These are phyloP conservation scores for Bunonema sp. DNA, from an alignment of 2,888 invertebrate species.

Conservation along the genomic window DNA sequence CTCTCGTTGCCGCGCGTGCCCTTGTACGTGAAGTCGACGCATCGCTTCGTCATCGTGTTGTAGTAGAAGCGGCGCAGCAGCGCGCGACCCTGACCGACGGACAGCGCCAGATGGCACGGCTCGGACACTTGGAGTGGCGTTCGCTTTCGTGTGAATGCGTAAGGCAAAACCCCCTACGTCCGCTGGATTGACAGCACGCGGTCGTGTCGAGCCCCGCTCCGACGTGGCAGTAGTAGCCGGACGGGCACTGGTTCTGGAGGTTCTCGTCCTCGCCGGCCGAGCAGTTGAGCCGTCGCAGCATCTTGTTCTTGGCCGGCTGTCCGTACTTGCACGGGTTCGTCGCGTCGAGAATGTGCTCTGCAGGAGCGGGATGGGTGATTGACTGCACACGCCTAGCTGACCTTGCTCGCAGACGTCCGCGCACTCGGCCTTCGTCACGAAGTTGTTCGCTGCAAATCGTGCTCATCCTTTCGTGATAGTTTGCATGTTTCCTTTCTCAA, in stretches of 20 bases:
- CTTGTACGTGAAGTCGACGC: constrained; percentile 34
- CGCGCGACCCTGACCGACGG: constrained; percentile 28
- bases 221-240: constrained; percentile 38
- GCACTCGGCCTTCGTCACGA: constrained; percentile 33
- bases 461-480: neutral
- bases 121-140: constrained; percentile 24
- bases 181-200: constrained; percentile 37
- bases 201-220: constrained; percentile 31
- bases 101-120: constrained; percentile 31
- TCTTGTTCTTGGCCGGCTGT: constrained; percentile 16
- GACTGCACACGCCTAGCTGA: neutral
- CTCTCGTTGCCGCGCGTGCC: constrained; percentile 39
- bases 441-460: constrained; percentile 27
- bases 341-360: constrained; percentile 5
- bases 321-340: constrained; percentile 33
- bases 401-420: constrained; percentile 22
- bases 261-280: neutral
- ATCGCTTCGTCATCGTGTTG: constrained; percentile 32
- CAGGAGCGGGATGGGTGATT: neutral
- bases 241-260: constrained; percentile 21
- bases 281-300: constrained; percentile 9
- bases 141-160: constrained; percentile 2
- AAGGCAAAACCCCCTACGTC: constrained; percentile 20
- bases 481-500: neutral
- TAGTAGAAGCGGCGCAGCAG: constrained; percentile 30